phyloP scores from a whole-genome alignment of 2,113 vertebrate genomes.

The Paracanthobrama guichenoti region DNA sequence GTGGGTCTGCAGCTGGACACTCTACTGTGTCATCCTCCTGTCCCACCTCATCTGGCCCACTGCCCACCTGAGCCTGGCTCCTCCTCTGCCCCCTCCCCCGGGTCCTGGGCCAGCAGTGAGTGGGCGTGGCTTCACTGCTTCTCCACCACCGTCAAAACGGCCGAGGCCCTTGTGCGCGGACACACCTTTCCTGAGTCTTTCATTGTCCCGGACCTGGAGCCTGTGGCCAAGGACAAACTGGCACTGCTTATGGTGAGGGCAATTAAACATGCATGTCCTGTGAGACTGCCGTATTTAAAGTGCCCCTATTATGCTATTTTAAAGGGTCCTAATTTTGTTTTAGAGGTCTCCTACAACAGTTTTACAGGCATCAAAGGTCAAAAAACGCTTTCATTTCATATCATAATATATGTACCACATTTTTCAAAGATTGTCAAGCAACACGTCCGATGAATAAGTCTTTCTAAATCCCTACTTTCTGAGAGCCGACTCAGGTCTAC shows the following conservation, averaged over 20 bases:
- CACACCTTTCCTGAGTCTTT: slow-evolving; percentile 90
- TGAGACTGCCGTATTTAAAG: not conserved
- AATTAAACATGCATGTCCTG: not conserved
- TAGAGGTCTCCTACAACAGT: too few relatives aligned
- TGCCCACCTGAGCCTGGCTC: slow-evolving; percentile 78
- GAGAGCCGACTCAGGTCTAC: too few relatives aligned
- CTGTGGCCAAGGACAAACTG: slow-evolving; percentile 90
- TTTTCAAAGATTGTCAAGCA: too few relatives aligned
- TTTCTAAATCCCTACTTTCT: too few relatives aligned
- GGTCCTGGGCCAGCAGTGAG: slow-evolving; percentile 84
- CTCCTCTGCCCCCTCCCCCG: slow-evolving; percentile 44
- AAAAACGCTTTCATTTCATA: too few relatives aligned
- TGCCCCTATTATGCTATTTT: too few relatives aligned
- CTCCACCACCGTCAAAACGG: slow-evolving; percentile 93
- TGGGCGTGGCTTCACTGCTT: slow-evolving; percentile 98
- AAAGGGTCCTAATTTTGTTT: too few relatives aligned
- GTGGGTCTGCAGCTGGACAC: slow-evolving; percentile 93
- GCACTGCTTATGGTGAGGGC: slow-evolving; percentile 87
- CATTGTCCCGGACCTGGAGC: slow-evolving; percentile 91
- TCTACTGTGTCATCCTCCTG: slow-evolving; percentile 84
- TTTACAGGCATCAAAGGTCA: too few relatives aligned
- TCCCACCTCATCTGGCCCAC: slow-evolving; percentile 82
- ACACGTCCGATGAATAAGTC: too few relatives aligned
- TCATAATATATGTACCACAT: too few relatives aligned
- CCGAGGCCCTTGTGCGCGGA: slow-evolving; percentile 90